Evolutionary conservation across 2,113 vertebrate species (phyloP), one percentile per base, ranked within the genome.

Genomic region (Sitta europaea): DNA sequence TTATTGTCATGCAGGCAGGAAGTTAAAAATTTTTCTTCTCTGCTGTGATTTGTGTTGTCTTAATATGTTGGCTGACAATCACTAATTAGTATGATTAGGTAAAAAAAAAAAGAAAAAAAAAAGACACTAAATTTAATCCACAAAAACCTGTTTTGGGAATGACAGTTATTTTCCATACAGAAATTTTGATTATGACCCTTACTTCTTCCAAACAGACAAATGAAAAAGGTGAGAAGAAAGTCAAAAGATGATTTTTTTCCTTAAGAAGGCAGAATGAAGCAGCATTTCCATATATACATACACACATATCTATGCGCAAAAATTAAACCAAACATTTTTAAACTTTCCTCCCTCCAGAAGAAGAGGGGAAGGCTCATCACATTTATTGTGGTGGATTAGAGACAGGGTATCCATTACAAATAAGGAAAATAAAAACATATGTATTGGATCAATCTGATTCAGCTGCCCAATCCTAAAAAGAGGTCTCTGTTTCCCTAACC

Each of bases 51-150:
- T 96, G 88, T 96, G 80, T 93, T 92, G 95, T 98, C 95, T 98
- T 98, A 97, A 98, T 95, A 92, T 91, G 97, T 98, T 97, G 94
- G 96, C 95, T 97, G 98, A 98, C 98, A 98, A 98, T 98, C 98
- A 98, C 75, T 81, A 76, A 96, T 95, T 95, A 94, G 21, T 87
- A 91, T 83, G 45, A 97, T 97, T 96, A 96, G 97, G 84, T n/a
- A n/a, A n/a, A n/a, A n/a, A 86, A 80, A 88, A 80, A 57, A 38
- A 92, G 81, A 54, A 50, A 36, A 29, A 76, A 28, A 22, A 33
- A 54, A 18, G 2, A 21, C 17, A 59, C 28, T 70, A 80, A 93
- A 90, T 88, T 86, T 80, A 92, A 72, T 66, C 36, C 53, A 59
- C 59, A 62, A 65, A 84, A 94, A 94, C 43, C 45, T 89, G 40